A percentile compares a stretch with the other conserved stretches of the same genome.
These are phyloP conservation scores for Drosophila monieri DNA, from an alignment of 2,888 invertebrate species.

Conservation along the genomic window DNA sequence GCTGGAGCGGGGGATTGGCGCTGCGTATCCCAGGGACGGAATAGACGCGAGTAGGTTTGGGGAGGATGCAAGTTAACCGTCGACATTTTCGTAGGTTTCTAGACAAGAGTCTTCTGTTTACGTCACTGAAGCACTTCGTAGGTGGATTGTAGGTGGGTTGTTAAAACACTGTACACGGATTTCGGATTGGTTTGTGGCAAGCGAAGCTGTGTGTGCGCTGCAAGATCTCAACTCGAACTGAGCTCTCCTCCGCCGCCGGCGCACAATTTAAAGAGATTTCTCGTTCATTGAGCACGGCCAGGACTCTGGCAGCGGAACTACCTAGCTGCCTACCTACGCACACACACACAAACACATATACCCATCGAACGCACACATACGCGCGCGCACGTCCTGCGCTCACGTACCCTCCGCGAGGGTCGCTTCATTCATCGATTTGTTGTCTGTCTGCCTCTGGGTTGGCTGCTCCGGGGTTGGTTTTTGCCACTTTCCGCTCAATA, in stretches of 20 bases:
- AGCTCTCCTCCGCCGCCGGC: constrained; percentile 59
- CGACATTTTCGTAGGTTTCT: constrained; percentile 68
- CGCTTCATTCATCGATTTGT: constrained; percentile 75
- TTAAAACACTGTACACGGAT: constrained; percentile 36
- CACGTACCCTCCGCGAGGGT: constrained; percentile 45
- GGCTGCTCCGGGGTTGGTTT: constrained; percentile 78
- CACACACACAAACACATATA: constrained; percentile 14
- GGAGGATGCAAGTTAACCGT: constrained; percentile 81
- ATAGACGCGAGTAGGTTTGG: constrained; percentile 85
- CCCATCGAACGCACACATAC: background rate
- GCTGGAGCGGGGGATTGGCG: constrained; percentile 52
- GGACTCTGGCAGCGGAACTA: constrained; percentile 49
- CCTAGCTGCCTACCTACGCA: constrained; percentile 61
- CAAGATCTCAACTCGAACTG: constrained; percentile 81
- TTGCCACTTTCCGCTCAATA: constrained; percentile 51
- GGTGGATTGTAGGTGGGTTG: constrained; percentile 12
- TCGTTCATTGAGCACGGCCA: constrained; percentile 51
- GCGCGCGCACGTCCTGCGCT: constrained; percentile 14
- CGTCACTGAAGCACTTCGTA: constrained; percentile 3
- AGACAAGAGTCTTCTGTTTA: constrained; percentile 1
- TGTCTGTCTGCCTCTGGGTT: constrained; percentile 71
- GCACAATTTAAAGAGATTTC: constrained; percentile 77
- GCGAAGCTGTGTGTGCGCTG: constrained; percentile 66
- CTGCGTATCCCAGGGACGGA: constrained; percentile 87
- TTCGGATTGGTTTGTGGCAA: background rate